Evolutionary conservation across 2,113 vertebrate species (phyloP), one percentile per base, ranked within the genome.

Genomic region (Chrysochloris asiatica): DNA sequence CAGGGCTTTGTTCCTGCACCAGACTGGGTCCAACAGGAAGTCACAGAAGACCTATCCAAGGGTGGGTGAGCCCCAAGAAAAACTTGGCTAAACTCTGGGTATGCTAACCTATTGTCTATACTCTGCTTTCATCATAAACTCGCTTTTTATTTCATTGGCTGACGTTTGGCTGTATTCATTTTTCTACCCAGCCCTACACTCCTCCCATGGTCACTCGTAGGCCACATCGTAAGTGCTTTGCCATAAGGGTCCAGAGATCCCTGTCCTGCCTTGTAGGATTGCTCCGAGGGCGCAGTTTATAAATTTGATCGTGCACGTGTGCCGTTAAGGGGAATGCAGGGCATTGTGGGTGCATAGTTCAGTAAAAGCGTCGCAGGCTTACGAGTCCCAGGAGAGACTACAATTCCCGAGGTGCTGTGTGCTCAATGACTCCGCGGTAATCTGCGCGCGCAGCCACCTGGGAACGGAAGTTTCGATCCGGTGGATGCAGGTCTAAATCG

Each of bases 311-410:
- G 4, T 5, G 21, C 9, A 3, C 4, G 21, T 4, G 61, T 8
- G 12, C 36, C 22, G 21, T 0, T 19, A 0, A n/a, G n/a, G 19
- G 38, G 4, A 13, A 36, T 84, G n/a, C 72, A 88, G 45, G 71
- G 95, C 89, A 95, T 96, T 95, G 90, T 95, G 93, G 96, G 92
- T 86, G 59, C 91, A 87, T 67, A 96, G 90, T 96, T 83, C 59
- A 48, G 43, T 86, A 0, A 52, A 30, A 50, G 61, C 12, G 12
- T 52, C 17, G 76, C 33, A 2, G n/a, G 61, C 28, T 38, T 30
- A 12, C 45, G 17, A 24, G 45, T 47, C 38, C 67, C 19, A 0
- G 8, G 41, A 13, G 7, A 33, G 69, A 97, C 96, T 95, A 83
- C 93, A 48, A 7, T 24, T 96, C 94, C 96, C 97, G 38, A 54